A percentile compares a stretch with the other conserved stretches of the same genome.
phyloP scores from a whole-genome alignment of 2,113 vertebrate genomes.

The Eidolon helvum region DNA sequence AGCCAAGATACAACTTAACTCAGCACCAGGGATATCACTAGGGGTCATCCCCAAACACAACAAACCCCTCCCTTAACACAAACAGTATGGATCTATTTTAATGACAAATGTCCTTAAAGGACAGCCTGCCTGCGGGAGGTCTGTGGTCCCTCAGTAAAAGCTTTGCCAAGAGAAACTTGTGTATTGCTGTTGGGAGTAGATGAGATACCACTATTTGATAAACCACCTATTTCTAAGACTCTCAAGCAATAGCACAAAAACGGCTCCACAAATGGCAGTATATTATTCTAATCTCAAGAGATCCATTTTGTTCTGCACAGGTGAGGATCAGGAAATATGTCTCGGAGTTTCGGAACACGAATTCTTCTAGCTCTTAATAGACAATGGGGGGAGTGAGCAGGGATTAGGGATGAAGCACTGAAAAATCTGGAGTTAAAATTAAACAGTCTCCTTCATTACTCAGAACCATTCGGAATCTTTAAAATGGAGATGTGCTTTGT shows the following conservation, averaged over 20 bases:
- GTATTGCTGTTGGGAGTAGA: not conserved
- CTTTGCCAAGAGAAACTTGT: not conserved
- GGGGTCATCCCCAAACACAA: conserved; percentile 51
- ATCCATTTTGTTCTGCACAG: not conserved
- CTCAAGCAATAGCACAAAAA: conserved; percentile 24
- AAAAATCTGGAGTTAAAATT: not conserved
- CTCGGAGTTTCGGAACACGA: not conserved
- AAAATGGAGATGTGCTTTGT: not conserved
- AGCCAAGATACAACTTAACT: not conserved
- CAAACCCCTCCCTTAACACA: conserved; percentile 53
- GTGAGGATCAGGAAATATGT: not conserved
- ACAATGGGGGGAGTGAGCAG: not conserved
- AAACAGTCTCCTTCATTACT: not conserved
- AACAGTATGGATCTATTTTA: not conserved
- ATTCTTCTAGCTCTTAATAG: not conserved
- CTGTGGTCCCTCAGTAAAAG: not conserved
- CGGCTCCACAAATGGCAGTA: not conserved
- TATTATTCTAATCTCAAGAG: conserved; percentile 30
- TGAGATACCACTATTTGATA: not conserved
- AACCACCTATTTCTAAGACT: not conserved
- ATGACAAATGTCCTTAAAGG: not conserved
- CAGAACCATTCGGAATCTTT: not conserved
- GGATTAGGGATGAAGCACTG: not conserved
- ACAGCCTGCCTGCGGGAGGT: not conserved
- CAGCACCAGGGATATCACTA: conserved; percentile 46